phyloP scores from a whole-genome alignment of 2,797 vertebrate genomes.

The Tangara arthus region DNA sequence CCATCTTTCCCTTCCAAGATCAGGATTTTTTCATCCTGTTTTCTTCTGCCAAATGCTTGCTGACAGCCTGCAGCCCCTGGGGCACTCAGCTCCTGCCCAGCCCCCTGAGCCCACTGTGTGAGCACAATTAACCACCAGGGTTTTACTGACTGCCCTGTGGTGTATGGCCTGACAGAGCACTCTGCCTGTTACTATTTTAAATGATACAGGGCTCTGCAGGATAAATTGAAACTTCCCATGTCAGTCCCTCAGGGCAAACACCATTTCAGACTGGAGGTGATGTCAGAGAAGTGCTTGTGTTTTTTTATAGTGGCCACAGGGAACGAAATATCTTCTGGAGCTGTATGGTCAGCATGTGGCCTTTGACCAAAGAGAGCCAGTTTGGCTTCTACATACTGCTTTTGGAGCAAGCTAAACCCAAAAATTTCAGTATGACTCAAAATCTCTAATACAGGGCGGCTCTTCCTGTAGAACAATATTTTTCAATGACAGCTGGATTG shows the following conservation, averaged over 20 bases:
- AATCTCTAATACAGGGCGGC: background rate
- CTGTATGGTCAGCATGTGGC: background rate
- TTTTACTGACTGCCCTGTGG: background rate
- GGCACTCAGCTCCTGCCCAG: background rate
- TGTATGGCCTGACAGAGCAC: background rate
- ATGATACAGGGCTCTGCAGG: conserved; percentile 3
- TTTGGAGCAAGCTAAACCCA: background rate
- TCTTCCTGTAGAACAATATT: background rate
- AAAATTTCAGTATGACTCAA: background rate
- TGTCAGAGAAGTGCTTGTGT: background rate
- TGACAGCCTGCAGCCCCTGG: background rate
- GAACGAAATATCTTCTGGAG: background rate
- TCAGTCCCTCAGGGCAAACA: background rate
- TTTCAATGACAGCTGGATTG: conserved; percentile 11
- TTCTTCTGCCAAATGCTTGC: background rate
- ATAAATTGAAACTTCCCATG: conserved; percentile 4
- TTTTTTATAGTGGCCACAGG: background rate
- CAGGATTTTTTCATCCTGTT: background rate
- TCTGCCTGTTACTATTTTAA: background rate
- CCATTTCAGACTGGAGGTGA: conserved; percentile 1
- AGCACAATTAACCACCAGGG: background rate
- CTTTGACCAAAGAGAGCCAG: background rate
- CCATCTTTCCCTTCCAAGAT: background rate
- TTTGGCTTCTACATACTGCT: conserved; percentile 8
- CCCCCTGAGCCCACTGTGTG: background rate